phyloP scores from a whole-genome alignment of 1,140 invertebrate species.

The Calycopis cecrops region DNA sequence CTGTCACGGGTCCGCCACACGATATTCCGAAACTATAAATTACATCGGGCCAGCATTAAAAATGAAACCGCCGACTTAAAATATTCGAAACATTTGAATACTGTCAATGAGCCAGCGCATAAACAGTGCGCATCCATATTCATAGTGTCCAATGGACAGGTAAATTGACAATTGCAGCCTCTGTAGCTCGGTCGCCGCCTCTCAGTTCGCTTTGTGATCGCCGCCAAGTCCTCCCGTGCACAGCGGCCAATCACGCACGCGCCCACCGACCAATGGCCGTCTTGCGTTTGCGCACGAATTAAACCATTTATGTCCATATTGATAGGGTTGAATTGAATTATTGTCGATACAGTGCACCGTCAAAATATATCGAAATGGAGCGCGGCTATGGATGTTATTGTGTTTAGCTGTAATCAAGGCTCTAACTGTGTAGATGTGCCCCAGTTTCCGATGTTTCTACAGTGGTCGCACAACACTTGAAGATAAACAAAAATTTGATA shows the following conservation, averaged over 20 bases:
- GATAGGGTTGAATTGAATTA: conserved; percentile 33
- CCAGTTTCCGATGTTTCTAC: too few species aligned
- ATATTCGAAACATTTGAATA: conserved; percentile 21
- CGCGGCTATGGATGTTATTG: background rate
- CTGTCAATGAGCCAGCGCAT: conserved; percentile 19
- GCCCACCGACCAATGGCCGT: conserved; percentile 49
- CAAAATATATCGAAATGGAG: conserved; percentile 1
- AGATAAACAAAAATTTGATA: too few species aligned
- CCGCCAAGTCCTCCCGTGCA: conserved; percentile 23
- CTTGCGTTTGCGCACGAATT: conserved; percentile 45
- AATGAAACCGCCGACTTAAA: conserved; percentile 8
- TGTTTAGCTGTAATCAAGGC: background rate
- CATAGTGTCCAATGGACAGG: conserved; percentile 45
- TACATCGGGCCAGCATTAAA: conserved; percentile 8
- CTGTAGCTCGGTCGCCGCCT: conserved; percentile 46
- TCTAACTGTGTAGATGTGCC: background rate
- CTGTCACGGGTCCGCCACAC: background rate
- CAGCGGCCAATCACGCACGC: conserved; percentile 26
- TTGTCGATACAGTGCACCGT: background rate
- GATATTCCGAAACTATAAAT: background rate
- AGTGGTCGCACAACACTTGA: too few species aligned
- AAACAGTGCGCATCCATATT: conserved; percentile 38
- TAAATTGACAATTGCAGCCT: conserved; percentile 50
- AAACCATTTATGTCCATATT: conserved; percentile 39
- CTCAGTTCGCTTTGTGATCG: conserved; percentile 47